Evolutionary conservation across 2,888 invertebrate species (phyloP), one percentile per base, ranked within the genome.

Genomic region (Elysia crispata): DNA sequence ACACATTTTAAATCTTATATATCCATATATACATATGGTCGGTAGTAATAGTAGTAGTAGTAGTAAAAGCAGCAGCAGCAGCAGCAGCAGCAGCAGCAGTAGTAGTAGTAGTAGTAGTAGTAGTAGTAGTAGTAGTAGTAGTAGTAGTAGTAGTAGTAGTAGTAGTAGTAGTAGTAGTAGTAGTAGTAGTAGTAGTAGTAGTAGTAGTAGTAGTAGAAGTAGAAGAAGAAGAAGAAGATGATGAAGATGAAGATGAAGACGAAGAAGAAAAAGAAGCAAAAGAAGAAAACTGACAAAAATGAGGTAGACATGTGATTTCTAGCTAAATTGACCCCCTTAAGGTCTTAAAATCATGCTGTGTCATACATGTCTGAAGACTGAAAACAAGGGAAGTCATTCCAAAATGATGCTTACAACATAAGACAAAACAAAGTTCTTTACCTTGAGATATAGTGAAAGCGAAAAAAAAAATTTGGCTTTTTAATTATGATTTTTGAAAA

Each of bases 71-170:
- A n/a, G n/a, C n/a, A n/a, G n/a, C n/a, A n/a, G n/a, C n/a, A n/a
- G n/a, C 64, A 64, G 25, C 11, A 64, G 25, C 23, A 64, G n/a
- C 23, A 64, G 25, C 64, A 64, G 64, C 11, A 64, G 25, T 64
- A 54, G 54, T 54, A 54, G 54, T 54, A 20, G 54, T 54, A 54
- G 54, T 54, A 54, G 54, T 54, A 54, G 54, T 54, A 54, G 54
- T 54, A 54, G 54, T 54, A 54, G 54, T 54, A 54, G 54, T 54
- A 54, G 54, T 54, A 54, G 54, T 54, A 54, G 54, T 54, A 54
- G 54, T 54, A 54, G 54, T 54, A 54, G 54, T 54, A 54, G 54
- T 54, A 54, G 54, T 54, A n/a, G n/a, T n/a, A 54, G 18, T 54
- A 54, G 18, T 54, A 54, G 18, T 54, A 54, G 18, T 54, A 54